phyloP scores from a whole-genome alignment of 2,113 vertebrate species.

The Paedocypris sp. region DNA sequence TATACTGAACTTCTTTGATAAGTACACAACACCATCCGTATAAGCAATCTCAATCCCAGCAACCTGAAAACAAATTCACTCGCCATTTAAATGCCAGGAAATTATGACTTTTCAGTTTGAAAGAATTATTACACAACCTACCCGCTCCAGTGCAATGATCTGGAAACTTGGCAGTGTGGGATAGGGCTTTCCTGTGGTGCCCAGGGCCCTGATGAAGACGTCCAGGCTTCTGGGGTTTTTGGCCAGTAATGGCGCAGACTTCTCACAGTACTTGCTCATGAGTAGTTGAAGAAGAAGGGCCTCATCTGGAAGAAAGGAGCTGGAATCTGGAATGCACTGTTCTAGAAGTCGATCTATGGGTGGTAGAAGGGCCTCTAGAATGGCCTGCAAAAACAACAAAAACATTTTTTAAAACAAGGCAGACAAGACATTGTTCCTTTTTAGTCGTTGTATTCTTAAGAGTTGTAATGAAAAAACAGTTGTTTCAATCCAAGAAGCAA shows the following conservation, averaged over 20 bases:
- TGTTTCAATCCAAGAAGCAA: too few relatives aligned
- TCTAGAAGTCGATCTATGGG: slow-evolving; percentile 65
- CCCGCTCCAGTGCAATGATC: slow-evolving; percentile 78
- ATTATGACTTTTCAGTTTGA: too few relatives aligned
- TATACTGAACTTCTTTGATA: too few relatives aligned
- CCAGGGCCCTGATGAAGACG: slow-evolving; percentile 70
- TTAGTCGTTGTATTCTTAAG: too few relatives aligned
- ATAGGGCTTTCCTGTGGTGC: slow-evolving; percentile 51
- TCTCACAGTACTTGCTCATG: slow-evolving; percentile 73
- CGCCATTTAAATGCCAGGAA: too few relatives aligned
- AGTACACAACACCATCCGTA: too few relatives aligned
- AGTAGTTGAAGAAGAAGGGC: slow-evolving; percentile 63
- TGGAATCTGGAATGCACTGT: slow-evolving; percentile 56
- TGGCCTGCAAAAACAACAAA: slow-evolving; percentile 52
- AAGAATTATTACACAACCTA: too few relatives aligned
- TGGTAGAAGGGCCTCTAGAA: slow-evolving; percentile 69
- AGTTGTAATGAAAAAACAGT: too few relatives aligned
- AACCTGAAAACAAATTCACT: too few relatives aligned
- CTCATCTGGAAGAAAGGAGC: slow-evolving; percentile 65
- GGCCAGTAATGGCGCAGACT: slow-evolving; percentile 69
- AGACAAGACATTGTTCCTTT: too few relatives aligned
- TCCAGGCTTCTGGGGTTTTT: slow-evolving; percentile 66
- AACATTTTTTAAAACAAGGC: not conserved
- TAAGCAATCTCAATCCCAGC: too few relatives aligned
- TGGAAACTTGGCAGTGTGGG: slow-evolving; percentile 64